These are phyloP conservation scores for Platerodrilus igneus DNA, from an alignment of 2,888 invertebrate species.

Conservation along the genomic window DNA sequence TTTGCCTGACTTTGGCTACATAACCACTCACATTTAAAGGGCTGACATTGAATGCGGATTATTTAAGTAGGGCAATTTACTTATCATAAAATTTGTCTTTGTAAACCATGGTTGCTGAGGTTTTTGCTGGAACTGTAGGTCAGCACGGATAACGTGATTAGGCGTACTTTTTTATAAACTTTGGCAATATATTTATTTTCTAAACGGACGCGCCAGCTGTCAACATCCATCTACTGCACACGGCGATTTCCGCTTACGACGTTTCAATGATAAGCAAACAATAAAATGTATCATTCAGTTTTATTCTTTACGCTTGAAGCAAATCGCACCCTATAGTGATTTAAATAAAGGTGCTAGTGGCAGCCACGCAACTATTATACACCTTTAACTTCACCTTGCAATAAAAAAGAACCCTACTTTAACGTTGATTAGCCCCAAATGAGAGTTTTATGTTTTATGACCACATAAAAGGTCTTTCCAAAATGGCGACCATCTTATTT, in stretches of 20 bases:
- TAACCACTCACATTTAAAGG: no score
- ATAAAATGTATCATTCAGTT: constrained; percentile 39
- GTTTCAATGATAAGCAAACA: constrained; percentile 37
- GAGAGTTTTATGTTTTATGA: constrained; percentile 44
- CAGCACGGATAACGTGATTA: no score
- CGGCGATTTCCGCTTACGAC: constrained; percentile 30
- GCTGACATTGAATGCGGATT: no score
- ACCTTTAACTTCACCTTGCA: constrained; percentile 41
- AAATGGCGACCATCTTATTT: constrained; percentile 44
- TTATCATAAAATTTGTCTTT: no score
- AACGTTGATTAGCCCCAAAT: constrained; percentile 41
- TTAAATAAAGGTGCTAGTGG: constrained; percentile 27
- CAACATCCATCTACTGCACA: constrained; percentile 36
- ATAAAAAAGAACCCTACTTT: constrained; percentile 38
- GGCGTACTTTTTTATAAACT: no score
- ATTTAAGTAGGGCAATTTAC: no score
- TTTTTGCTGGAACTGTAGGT: no score
- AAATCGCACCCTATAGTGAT: constrained; percentile 29
- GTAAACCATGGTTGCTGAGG: no score
- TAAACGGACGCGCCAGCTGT: constrained; percentile 31
- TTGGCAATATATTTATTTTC: constrained; percentile 18
- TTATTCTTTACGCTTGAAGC: constrained; percentile 28
- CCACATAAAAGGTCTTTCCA: constrained; percentile 42
- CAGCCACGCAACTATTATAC: constrained; percentile 26
- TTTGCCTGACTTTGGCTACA: no score